phyloP scores from a whole-genome alignment of 2,797 vertebrate genomes.

The Pangasius mekongensis region DNA sequence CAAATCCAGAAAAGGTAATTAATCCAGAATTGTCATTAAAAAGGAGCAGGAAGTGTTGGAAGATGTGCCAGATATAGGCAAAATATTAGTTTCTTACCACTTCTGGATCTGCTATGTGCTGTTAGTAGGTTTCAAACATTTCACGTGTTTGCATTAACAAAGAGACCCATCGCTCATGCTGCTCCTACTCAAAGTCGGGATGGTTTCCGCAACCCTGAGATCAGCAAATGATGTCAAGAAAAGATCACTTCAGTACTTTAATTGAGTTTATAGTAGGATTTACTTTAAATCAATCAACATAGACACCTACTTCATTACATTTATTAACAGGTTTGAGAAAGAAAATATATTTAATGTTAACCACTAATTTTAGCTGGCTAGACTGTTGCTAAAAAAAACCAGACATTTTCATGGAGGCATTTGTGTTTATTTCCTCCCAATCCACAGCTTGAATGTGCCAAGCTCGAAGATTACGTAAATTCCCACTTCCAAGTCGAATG shows the following conservation, averaged over 20 bases:
- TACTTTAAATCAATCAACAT: too few species aligned
- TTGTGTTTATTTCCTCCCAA: background rate
- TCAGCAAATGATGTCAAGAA: background rate
- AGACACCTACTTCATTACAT: too few species aligned
- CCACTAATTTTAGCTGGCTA: background rate
- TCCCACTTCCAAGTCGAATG: background rate
- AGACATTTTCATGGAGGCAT: background rate
- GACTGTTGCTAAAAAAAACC: background rate
- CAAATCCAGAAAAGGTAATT: background rate
- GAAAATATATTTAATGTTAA: background rate
- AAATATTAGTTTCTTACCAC: background rate
- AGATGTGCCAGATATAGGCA: background rate
- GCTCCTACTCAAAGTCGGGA: background rate
- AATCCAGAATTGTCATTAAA: too few species aligned
- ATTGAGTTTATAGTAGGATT: too few species aligned
- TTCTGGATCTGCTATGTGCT: background rate
- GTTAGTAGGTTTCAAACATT: background rate
- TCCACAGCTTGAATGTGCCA: background rate
- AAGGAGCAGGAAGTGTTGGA: background rate
- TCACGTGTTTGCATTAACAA: background rate
- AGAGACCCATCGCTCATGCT: background rate
- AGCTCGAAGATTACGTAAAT: background rate
- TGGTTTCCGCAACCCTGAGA: background rate
- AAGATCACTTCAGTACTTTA: too few species aligned
- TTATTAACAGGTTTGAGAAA: too few species aligned